A percentile compares a stretch with the other conserved stretches of the same genome.
Conservation (phyloP, 2,113 vertebrate species). For the Strix aluco region DNA sequence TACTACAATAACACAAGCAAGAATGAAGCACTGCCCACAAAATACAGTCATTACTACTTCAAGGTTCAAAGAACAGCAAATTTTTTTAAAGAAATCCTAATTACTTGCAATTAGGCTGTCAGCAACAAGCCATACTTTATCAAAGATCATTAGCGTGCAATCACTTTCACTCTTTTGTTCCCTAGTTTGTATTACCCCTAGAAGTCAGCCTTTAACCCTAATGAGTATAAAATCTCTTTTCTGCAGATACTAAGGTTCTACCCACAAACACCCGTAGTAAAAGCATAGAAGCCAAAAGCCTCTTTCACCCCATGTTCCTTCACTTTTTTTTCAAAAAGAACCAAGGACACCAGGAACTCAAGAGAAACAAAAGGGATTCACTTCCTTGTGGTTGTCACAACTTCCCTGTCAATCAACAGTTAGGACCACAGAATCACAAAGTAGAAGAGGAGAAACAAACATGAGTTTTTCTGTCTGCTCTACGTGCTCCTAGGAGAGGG, state of each 20-base stretch:
- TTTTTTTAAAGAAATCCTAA: not conserved
- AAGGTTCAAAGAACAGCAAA: not conserved
- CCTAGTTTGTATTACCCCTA: not conserved
- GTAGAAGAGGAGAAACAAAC: not conserved
- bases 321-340: not conserved
- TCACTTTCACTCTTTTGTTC: not conserved
- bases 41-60: not conserved
- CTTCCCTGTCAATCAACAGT: not conserved
- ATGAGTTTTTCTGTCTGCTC: not conserved
- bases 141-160: not conserved
- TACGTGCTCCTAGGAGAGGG: not conserved
- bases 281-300: not conserved
- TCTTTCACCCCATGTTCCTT: not conserved
- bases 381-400: not conserved
- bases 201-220: not conserved
- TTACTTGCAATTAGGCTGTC: not conserved
- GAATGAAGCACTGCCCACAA: not conserved
- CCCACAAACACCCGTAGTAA: accelerated
- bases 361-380: not conserved
- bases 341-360: not conserved
- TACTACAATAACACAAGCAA: not conserved
- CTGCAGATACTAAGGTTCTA: not conserved
- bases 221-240: not conserved
- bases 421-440: not conserved
- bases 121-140: not conserved